Percentiles rank a stretch among this genome's conserved stretches.
These are phyloP conservation scores for Maccullochella peelii DNA, from an alignment of 2,113 vertebrate species.

Conservation along the genomic window DNA sequence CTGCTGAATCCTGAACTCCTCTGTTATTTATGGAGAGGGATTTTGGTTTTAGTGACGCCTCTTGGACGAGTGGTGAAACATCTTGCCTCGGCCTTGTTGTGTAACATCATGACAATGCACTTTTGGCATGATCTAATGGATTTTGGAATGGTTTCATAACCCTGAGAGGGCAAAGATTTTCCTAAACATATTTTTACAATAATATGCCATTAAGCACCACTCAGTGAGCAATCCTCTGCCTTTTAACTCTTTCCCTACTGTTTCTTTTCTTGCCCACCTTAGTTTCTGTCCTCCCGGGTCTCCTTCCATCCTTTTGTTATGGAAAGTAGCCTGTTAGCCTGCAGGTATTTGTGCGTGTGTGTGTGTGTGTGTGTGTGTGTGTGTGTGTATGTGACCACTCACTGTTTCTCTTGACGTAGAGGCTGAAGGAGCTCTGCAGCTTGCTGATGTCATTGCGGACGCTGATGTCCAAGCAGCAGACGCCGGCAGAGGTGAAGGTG, in stretches of 20 bases:
- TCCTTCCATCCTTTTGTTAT: neutral
- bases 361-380: conserved; percentile 4
- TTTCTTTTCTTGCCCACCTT: neutral
- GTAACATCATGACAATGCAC: neutral
- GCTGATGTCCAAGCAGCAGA: conserved; percentile 88
- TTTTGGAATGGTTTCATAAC: neutral
- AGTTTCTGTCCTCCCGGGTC: neutral
- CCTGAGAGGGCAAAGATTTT: neutral
- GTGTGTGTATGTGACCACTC: conserved; percentile 59
- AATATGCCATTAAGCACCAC: neutral
- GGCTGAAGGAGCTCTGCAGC: conserved; percentile 86
- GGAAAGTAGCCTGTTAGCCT: neutral
- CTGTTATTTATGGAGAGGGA: too few species aligned
- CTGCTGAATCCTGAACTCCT: too few species aligned
- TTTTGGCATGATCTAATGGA: neutral
- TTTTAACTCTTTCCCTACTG: neutral
- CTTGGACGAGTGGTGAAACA: too few species aligned
- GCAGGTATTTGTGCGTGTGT: neutral
- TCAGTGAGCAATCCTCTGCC: neutral
- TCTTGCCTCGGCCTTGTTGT: neutral
- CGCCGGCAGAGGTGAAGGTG: conserved; percentile 83
- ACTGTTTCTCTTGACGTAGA: conserved; percentile 87
- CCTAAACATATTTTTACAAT: neutral
- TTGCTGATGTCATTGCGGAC: conserved; percentile 86
- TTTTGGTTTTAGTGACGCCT: too few species aligned